Conservation (phyloP, 2,797 vertebrate species). For the Etheostoma perlongum region DNA sequence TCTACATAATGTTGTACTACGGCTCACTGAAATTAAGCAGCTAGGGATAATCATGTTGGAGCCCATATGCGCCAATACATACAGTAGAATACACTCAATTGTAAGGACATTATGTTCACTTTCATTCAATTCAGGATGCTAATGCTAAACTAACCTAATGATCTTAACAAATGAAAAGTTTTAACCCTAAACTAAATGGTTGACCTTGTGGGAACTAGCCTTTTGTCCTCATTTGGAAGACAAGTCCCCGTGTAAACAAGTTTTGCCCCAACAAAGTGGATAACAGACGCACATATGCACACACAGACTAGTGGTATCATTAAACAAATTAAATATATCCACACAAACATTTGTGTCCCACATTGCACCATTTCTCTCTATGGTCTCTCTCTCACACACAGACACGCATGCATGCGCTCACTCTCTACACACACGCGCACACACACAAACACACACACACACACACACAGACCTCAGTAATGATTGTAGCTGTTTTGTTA, state of each 20-base stretch:
- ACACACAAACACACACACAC: not conserved
- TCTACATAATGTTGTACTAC: slow-evolving; percentile 41
- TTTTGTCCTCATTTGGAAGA: slow-evolving; percentile 7
- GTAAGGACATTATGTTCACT: not conserved
- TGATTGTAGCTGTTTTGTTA: too few species aligned
- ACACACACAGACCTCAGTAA: slow-evolving; percentile 31
- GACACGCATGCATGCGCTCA: not conserved
- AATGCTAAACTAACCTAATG: not conserved
- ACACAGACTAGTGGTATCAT: not conserved
- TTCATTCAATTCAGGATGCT: not conserved
- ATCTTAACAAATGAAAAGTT: not conserved
- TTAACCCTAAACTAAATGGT: not conserved
- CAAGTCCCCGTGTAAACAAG: not conserved
- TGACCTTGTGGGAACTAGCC: not conserved
- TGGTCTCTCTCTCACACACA: not conserved
- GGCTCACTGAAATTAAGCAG: slow-evolving; percentile 54
- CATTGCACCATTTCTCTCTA: slow-evolving; percentile 1
- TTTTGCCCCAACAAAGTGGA: not conserved
- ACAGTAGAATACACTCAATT: not conserved
- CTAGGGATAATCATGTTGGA: slow-evolving; percentile 33
- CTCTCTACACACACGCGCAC: not conserved
- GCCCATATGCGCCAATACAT: not conserved
- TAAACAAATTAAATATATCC: slow-evolving; percentile 20
- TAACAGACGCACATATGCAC: not conserved
- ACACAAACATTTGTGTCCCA: slow-evolving; percentile 13